These are phyloP conservation scores for Equus przewalskii DNA, from an alignment of 2,113 vertebrate species.

Conservation along the genomic window DNA sequence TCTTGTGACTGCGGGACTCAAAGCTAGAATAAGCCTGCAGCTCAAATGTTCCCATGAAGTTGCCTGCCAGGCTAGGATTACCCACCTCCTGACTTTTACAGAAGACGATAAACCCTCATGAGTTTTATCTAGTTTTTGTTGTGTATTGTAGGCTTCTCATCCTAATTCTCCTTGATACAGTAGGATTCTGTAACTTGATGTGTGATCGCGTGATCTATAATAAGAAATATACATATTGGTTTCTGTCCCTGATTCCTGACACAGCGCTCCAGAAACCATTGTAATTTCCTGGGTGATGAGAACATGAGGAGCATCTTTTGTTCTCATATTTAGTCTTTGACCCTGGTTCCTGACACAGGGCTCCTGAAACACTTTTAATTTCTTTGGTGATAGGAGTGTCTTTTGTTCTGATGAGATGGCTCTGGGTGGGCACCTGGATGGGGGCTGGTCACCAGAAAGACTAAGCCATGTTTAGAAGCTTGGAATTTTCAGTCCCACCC, in stretches of 20 bases:
- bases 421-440: not conserved
- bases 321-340: not conserved
- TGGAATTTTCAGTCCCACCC: not conserved
- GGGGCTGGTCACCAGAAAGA: not conserved
- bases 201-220: not conserved
- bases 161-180: not conserved
- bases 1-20: not conserved
- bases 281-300: not conserved
- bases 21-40: not conserved
- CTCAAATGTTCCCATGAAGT: not conserved
- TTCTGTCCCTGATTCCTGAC: not conserved
- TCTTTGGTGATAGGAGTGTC: not conserved
- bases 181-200: not conserved
- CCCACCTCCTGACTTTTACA: not conserved
- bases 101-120: not conserved
- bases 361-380: not conserved
- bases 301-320: no score
- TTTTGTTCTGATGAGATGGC: not conserved
- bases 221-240: not conserved
- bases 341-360: not conserved
- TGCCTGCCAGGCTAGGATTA: not conserved
- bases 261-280: not conserved
- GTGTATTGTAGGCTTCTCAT: not conserved
- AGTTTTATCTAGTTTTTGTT: constrained; percentile 1
- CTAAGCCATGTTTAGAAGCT: not conserved